A percentile compares a stretch with the other conserved stretches of the same genome.
phyloP scores from a whole-genome alignment of 2,797 vertebrate species.

The Tachyglossus aculeatus region DNA sequence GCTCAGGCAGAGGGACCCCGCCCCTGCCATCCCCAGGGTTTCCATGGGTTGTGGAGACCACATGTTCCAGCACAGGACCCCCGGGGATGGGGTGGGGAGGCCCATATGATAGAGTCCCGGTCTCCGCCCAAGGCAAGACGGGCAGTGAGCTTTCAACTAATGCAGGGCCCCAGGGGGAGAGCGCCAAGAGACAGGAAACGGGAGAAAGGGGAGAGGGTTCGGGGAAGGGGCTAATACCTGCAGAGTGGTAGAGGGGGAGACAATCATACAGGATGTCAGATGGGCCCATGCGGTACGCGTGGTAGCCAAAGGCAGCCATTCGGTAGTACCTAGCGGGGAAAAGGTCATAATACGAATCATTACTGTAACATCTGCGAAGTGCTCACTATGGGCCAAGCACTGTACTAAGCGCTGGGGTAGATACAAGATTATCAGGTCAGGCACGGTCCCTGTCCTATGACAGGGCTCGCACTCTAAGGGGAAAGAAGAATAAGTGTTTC shows the following conservation, averaged over 20 bases:
- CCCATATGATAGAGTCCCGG: no score
- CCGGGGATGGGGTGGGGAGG: no score
- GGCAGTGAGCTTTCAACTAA: no score
- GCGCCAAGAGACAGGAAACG: no score
- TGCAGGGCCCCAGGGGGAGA: not conserved
- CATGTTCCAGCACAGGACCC: no score
- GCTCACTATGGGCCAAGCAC: accelerated
- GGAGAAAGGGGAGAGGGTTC: no score
- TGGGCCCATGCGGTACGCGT: slow-evolving; percentile 80
- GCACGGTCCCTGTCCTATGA: not conserved
- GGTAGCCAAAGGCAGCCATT: slow-evolving; percentile 88
- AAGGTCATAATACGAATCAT: no score
- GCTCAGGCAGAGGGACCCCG: no score
- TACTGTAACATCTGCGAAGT: not conserved
- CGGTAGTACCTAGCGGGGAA: slow-evolving; percentile 83
- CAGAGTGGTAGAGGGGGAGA: slow-evolving; percentile 91
- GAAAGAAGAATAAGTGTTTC: not conserved
- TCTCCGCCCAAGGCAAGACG: no score
- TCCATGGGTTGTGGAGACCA: no score
- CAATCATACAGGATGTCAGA: slow-evolving; percentile 88
- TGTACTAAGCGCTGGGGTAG: not conserved
- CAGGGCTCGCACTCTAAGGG: not conserved
- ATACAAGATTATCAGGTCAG: not conserved
- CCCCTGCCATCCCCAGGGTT: no score
- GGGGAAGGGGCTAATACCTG: slow-evolving; percentile 81